Base-by-base conservation (phyloP, 2,113 vertebrate species). In the Thryonomys swinderianus region DNA sequence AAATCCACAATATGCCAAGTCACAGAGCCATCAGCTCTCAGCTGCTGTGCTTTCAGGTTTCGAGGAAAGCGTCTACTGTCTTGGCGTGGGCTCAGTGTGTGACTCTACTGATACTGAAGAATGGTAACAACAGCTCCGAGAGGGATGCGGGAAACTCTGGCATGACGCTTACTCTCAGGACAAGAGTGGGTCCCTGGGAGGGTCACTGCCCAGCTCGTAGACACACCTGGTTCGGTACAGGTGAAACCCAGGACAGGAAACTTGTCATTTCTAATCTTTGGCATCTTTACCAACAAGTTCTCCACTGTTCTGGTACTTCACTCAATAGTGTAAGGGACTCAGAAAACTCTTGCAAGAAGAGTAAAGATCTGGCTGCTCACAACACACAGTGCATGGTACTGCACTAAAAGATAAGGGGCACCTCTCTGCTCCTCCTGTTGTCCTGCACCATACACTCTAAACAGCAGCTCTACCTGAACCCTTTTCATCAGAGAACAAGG, bases 1-100 rank as follows among this genome's bases (percentile, higher is more conserved):
- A 90, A 93, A 91, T 96, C 27, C 90, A 94, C 92, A 87, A 21
- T 90, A 86, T 64, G 94, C 59, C 42, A 91, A 86, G 90, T 92
- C 95, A 59, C 95, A 94, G 96, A 95, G 3, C 51, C 92, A 83
- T 79, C 34, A 85, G 85, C 95, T 53, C 27, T 57, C 92, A 81
- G 94, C 90, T 82, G 14, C 45, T 0, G 85, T 69, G 86, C 88
- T 96, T 97, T 87, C 71, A 66, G 95, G 45, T 48, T 53, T 30
- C 59, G 71, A 62, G 69, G 96, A n/a, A n/a, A 96, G 83, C 93
- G 90, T 85, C 57, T 67, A 66, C 25, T 94, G 93, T 94, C 88
- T 78, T 71, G 69, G 97, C 95, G 93, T 3, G 45, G 90, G 42
- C 84, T 95, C 62, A n/a, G 8, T 71, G 87, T 82, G 91, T 96